Conservation (phyloP, 2,113 vertebrate genomes). For the Hyaena hyaena region DNA sequence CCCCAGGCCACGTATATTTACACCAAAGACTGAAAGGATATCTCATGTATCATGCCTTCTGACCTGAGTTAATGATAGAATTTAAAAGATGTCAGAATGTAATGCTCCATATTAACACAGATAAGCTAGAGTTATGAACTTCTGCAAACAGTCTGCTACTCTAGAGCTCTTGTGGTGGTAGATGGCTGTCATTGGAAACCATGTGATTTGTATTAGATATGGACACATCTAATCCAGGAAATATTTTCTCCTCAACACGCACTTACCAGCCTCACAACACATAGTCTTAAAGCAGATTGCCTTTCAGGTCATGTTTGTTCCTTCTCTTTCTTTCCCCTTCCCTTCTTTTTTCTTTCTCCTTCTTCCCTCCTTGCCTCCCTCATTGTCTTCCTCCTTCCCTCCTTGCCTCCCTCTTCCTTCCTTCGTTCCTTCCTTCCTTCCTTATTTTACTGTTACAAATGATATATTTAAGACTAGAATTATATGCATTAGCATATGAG, state of each 20-base stretch:
- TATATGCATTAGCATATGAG: neutral
- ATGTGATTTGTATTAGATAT: neutral
- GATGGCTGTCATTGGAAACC: slow-evolving; percentile 14
- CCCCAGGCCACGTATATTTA: neutral
- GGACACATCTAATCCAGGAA: slow-evolving; percentile 9
- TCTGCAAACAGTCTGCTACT: slow-evolving; percentile 27
- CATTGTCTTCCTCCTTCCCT: neutral
- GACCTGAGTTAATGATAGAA: neutral
- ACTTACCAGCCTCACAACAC: neutral
- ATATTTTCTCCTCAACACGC: neutral
- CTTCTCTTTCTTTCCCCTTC: neutral
- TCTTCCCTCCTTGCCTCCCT: no score
- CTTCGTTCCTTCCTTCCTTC: no score
- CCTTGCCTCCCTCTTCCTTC: no score
- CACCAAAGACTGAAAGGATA: neutral
- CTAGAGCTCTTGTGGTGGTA: slow-evolving; percentile 40
- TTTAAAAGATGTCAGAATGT: slow-evolving; percentile 51
- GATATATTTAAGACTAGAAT: neutral
- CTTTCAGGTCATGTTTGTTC: neutral
- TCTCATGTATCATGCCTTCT: slow-evolving; percentile 1
- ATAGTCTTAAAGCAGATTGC: neutral
- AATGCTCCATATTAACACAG: neutral
- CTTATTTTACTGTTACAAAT: neutral
- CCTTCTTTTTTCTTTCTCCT: neutral
- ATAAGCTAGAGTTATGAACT: neutral